A percentile compares a stretch with the other conserved stretches of the same genome.
Evolutionary conservation across 2,888 invertebrate species (phyloP).

Genomic region (Anticlea derivata): DNA sequence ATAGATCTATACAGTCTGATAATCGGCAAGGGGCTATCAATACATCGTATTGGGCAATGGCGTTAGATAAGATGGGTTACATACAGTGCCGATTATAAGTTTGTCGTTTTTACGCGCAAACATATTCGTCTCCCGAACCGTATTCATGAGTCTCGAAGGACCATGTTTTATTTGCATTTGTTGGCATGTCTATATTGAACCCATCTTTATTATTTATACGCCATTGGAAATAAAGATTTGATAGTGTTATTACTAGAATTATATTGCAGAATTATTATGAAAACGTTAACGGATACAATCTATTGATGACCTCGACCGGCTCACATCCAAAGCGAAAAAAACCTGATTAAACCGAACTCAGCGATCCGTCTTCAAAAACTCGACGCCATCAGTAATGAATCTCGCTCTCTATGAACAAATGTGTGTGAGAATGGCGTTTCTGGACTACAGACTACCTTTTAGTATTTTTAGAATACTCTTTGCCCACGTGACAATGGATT

Average conservation of each 20-base stretch:
- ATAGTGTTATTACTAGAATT: conserved; percentile 40
- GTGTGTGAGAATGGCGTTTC: background rate
- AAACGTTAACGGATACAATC: conserved; percentile 23
- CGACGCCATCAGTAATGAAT: conserved; percentile 3
- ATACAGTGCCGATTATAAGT: too few relatives aligned
- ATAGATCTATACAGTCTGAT: conserved; percentile 74
- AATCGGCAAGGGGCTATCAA: conserved; percentile 61
- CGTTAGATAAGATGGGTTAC: too few relatives aligned
- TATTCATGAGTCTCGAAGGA: conserved; percentile 21
- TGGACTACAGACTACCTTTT: too few relatives aligned
- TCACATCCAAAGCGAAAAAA: conserved; percentile 32
- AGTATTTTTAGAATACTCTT: background rate
- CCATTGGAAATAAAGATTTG: too few relatives aligned
- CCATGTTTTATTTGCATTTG: background rate
- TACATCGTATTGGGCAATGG: conserved; percentile 43
- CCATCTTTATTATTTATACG: too few relatives aligned
- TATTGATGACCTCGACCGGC: conserved; percentile 49
- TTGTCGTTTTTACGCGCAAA: too few relatives aligned
- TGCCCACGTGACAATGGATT: background rate
- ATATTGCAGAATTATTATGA: conserved; percentile 17
- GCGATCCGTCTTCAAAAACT: background rate
- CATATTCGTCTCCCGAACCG: too few relatives aligned
- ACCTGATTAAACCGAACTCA: background rate
- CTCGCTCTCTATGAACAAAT: conserved; percentile 7
- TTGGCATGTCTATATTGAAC: too few relatives aligned